Evolutionary conservation across 2,797 vertebrate species (phyloP).

Genomic region (Gymnothorax reevesii): DNA sequence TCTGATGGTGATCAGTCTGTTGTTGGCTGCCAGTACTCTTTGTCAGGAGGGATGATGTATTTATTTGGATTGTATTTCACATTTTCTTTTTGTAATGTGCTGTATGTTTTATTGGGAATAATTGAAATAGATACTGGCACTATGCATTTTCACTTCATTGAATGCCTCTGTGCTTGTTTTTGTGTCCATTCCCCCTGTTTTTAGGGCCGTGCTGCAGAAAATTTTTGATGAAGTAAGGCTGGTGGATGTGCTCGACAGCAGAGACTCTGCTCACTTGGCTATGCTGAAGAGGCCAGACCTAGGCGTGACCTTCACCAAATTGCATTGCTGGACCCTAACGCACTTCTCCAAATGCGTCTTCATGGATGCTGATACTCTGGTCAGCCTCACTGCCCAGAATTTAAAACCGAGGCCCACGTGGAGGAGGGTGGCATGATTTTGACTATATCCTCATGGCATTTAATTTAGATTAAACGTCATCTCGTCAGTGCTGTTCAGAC

Average conservation of each 20-base stretch:
- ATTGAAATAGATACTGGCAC: background rate
- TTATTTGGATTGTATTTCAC: no score
- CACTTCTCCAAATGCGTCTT: constrained; percentile 94
- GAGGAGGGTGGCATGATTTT: background rate
- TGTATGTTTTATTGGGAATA: background rate
- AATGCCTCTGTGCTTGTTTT: background rate
- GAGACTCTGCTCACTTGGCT: constrained; percentile 82
- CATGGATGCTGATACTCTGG: constrained; percentile 98
- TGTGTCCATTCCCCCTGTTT: constrained; percentile 24
- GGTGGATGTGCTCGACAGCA: constrained; percentile 89
- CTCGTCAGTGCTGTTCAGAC: background rate
- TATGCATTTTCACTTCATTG: background rate
- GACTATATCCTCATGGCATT: background rate
- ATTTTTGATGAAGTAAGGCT: constrained; percentile 85
- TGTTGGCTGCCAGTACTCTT: no score
- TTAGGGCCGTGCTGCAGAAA: constrained; percentile 78
- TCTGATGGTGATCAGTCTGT: no score
- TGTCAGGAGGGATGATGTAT: no score
- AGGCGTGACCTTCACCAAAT: constrained; percentile 75
- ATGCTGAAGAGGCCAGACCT: constrained; percentile 92
- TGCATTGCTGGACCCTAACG: constrained; percentile 93
- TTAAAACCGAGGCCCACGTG: background rate
- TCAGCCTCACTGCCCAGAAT: constrained; percentile 60
- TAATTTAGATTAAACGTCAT: background rate
- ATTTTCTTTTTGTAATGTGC: no score